These are phyloP conservation scores for Bombus haemorrhoidalis DNA, from an alignment of 1,140 invertebrate species.

Conservation along the genomic window DNA sequence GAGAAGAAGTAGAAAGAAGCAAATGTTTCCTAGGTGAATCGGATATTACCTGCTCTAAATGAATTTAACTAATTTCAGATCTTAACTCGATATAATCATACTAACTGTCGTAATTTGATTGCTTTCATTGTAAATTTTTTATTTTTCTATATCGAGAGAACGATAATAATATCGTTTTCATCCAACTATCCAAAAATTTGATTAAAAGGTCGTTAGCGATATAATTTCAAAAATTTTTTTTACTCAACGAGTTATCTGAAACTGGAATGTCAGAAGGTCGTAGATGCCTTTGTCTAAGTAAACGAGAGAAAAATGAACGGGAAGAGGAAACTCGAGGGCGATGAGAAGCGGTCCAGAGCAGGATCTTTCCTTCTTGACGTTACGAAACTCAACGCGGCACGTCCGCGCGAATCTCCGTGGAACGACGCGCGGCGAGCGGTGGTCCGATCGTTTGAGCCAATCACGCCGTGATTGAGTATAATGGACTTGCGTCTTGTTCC, in stretches of 20 bases:
- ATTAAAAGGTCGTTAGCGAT: rapidly evolving
- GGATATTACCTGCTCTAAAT: background rate
- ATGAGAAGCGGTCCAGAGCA: background rate
- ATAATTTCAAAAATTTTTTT: background rate
- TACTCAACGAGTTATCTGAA: too few species aligned
- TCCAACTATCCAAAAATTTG: too few species aligned
- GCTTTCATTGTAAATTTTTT: too few species aligned
- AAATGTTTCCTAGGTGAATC: background rate
- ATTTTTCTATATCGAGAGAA: too few species aligned
- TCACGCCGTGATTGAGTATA: slow-evolving; percentile 82
- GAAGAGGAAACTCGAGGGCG: slow-evolving; percentile 18
- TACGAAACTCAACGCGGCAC: slow-evolving; percentile 59
- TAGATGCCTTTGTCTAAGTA: background rate
- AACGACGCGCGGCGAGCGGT: slow-evolving; percentile 75
- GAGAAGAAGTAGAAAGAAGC: too few species aligned
- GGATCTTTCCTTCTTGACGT: slow-evolving; percentile 63
- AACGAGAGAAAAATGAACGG: background rate
- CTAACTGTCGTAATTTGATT: too few species aligned
- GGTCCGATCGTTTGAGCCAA: slow-evolving; percentile 83
- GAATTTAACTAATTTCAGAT: too few species aligned
- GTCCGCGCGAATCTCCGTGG: slow-evolving; percentile 68
- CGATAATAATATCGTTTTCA: too few species aligned
- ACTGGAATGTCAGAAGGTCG: too few species aligned
- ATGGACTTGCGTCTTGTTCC: slow-evolving; percentile 84
- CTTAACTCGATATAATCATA: too few species aligned